These are phyloP conservation scores for Paelopatides confundens DNA, from an alignment of 53 echinoderm and acorn worm genomes.

Conservation along the genomic window DNA sequence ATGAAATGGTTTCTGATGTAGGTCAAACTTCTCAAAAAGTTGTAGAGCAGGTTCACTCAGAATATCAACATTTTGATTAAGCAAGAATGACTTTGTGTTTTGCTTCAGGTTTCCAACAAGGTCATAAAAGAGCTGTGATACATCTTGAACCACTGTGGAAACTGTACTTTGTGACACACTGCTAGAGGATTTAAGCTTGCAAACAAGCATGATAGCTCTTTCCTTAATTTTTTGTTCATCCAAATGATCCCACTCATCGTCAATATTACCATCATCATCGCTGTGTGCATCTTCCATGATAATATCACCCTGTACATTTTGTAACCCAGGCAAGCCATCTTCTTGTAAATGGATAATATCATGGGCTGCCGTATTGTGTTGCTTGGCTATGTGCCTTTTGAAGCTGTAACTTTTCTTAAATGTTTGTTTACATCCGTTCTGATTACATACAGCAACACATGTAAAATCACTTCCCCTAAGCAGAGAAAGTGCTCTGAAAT, in stretches of 20 bases:
- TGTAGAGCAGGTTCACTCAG: conserved; percentile 37
- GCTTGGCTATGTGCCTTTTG: neutral
- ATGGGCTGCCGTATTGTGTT: neutral
- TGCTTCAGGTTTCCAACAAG: conserved; percentile 33
- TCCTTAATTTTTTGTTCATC: conserved; percentile 37
- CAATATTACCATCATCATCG: neutral
- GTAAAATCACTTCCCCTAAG: neutral
- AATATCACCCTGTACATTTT: neutral
- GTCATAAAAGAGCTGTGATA: conserved; percentile 52
- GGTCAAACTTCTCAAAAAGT: conserved; percentile 41
- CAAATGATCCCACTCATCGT: conserved; percentile 51
- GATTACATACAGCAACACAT: neutral
- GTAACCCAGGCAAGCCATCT: neutral
- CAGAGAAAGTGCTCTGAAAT: neutral
- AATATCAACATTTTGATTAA: conserved; percentile 13
- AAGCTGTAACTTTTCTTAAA: neutral
- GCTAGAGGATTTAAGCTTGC: conserved; percentile 30
- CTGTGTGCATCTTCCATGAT: neutral
- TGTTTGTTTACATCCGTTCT: neutral
- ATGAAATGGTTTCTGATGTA: conserved; percentile 51
- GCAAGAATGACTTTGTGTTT: conserved; percentile 43
- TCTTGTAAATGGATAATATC: too few relatives aligned
- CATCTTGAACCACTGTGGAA: conserved; percentile 31
- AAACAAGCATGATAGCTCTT: conserved; percentile 42
- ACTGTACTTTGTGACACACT: conserved; percentile 26